A percentile compares a stretch with the other conserved stretches of the same genome.
These are phyloP conservation scores for Tamandua tetradactyla DNA, from an alignment of 2,797 vertebrate genomes.

Conservation along the genomic window DNA sequence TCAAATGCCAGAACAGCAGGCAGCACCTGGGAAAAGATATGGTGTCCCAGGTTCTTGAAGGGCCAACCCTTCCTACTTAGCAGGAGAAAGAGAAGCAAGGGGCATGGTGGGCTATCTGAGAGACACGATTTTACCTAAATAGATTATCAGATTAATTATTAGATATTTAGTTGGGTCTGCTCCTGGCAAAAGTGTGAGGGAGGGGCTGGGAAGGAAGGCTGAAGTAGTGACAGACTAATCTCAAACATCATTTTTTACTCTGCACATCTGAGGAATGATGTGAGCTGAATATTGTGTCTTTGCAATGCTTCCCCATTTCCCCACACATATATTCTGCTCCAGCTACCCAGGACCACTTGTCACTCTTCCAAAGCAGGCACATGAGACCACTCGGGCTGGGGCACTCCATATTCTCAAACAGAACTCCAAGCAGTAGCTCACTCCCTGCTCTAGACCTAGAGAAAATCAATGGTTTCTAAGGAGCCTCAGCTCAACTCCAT, in stretches of 20 bases:
- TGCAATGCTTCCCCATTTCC: not conserved
- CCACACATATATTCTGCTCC: not conserved
- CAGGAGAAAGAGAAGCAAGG: not conserved
- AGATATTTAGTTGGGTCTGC: not conserved
- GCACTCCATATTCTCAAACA: not conserved
- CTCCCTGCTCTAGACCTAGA: not conserved
- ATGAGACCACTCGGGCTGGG: rapidly evolving
- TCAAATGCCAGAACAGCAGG: not conserved
- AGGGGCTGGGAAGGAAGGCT: not conserved
- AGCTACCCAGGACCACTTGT: not conserved
- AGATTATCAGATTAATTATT: not conserved
- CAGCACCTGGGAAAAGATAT: not conserved
- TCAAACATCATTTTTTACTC: not conserved
- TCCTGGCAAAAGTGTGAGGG: not conserved
- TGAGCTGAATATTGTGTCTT: not conserved
- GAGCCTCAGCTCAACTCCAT: not conserved
- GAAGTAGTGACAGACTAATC: too few relatives aligned
- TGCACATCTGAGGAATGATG: not conserved
- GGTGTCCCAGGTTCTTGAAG: not conserved
- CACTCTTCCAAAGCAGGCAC: not conserved
- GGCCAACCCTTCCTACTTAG: not conserved
- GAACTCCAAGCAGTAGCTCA: not conserved
- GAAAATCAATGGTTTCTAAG: conserved; percentile 67
- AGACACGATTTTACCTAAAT: too few relatives aligned
- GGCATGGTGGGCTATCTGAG: not conserved